phyloP scores from a whole-genome alignment of 1,140 invertebrate genomes.

The Rhynchophorus ferrugineus region DNA sequence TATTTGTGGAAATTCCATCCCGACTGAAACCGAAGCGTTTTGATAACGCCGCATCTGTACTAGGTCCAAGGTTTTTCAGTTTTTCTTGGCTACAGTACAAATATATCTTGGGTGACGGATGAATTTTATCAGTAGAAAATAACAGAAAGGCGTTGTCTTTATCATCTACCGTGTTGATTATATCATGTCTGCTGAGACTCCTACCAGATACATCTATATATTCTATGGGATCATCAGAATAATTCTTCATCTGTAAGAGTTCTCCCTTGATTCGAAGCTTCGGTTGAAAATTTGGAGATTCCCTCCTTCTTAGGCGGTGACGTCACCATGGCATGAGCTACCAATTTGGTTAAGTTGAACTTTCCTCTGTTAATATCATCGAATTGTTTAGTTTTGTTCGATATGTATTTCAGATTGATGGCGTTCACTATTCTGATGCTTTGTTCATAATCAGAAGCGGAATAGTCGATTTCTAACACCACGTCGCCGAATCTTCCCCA shows the following conservation, averaged over 20 bases:
- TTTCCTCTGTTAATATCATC: conserved; percentile 10
- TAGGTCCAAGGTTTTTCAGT: background rate
- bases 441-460: background rate
- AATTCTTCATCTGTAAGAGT: background rate
- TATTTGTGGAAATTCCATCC: background rate
- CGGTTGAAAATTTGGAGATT: background rate
- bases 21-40: background rate
- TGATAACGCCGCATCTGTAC: background rate
- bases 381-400: conserved; percentile 11
- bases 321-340: conserved; percentile 1
- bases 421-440: conserved; percentile 2
- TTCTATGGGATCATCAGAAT: background rate
- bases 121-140: background rate
- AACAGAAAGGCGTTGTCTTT: background rate
- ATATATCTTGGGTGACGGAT: conserved; percentile 1
- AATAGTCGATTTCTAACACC: conserved; percentile 11
- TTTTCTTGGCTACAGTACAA: conserved; percentile 5
- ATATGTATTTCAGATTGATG: conserved; percentile 16
- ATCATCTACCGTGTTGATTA: conserved; percentile 1
- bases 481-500: conserved; percentile 19
- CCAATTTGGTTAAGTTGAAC: conserved; percentile 2
- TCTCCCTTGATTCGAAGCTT: background rate
- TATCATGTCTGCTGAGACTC: background rate
- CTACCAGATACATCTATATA: background rate
- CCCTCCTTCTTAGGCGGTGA: background rate